A percentile compares a stretch with the other conserved stretches of the same genome.
These are phyloP conservation scores for Burhinus bistriatus DNA, from an alignment of 2,113 vertebrate species.

Conservation along the genomic window DNA sequence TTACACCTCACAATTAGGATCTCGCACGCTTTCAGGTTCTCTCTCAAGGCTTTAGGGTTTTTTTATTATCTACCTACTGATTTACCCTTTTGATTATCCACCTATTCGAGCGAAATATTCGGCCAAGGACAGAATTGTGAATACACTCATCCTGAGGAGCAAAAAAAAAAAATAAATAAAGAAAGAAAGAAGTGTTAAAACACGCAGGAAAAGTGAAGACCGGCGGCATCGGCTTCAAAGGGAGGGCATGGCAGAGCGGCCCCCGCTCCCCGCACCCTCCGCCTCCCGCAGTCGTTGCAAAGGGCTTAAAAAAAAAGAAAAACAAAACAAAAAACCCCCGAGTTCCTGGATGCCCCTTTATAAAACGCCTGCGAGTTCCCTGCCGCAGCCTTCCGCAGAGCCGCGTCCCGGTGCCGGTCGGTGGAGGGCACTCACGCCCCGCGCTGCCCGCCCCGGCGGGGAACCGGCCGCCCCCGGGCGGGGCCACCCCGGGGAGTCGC, in stretches of 20 bases:
- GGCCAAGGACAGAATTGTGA: rapidly evolving
- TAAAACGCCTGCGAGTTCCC: neutral
- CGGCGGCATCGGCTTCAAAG: rapidly evolving
- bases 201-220: neutral
- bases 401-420: neutral
- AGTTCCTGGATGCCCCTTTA: neutral
- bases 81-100: neutral
- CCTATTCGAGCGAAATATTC: neutral
- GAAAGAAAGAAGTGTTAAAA: neutral
- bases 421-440: conserved; percentile 30
- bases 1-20: too few species aligned
- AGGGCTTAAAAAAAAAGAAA: neutral
- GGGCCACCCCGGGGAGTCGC: neutral
- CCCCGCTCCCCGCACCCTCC: too few species aligned
- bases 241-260: neutral
- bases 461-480: neutral
- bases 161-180: rapidly evolving
- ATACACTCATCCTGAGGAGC: rapidly evolving
- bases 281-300: too few species aligned
- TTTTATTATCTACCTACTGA: neutral
- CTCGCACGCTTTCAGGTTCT: neutral
- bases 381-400: neutral
- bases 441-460: neutral
- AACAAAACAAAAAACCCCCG: neutral
- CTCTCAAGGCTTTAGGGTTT: neutral